Conservation (phyloP, 2,888 invertebrate genomes). For the Lapara coniferarum region DNA sequence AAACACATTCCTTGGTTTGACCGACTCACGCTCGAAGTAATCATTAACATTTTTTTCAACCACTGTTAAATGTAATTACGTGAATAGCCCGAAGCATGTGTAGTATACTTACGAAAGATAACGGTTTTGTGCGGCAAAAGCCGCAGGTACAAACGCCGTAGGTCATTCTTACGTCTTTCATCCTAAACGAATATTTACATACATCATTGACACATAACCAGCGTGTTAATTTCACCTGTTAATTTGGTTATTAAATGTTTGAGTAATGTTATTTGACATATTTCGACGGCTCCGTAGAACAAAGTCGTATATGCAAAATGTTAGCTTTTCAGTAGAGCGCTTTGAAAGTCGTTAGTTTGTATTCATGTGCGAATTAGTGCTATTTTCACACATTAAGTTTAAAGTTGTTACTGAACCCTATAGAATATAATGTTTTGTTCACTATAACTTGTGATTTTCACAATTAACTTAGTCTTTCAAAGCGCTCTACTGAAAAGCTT, state of each 20-base stretch:
- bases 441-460: no score
- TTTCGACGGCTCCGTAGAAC: no score
- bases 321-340: no score
- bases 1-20: background rate
- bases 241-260: conserved; percentile 26
- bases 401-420: no score
- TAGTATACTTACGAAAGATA: conserved; percentile 49
- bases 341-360: no score
- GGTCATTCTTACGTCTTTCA: conserved; percentile 30
- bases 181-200: conserved; percentile 34
- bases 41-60: background rate
- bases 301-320: no score
- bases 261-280: conserved; percentile 27
- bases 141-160: conserved; percentile 42
- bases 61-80: background rate
- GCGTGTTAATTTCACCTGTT: conserved; percentile 29
- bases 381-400: no score
- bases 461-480: no score
- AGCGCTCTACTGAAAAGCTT: no score
- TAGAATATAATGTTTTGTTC: no score
- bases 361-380: no score
- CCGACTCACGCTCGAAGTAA: background rate
- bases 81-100: background rate
- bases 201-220: conserved; percentile 42
- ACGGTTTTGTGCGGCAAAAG: conserved; percentile 48